These are phyloP conservation scores for Sebastes minor DNA, from an alignment of 2,797 vertebrate genomes.

Conservation along the genomic window DNA sequence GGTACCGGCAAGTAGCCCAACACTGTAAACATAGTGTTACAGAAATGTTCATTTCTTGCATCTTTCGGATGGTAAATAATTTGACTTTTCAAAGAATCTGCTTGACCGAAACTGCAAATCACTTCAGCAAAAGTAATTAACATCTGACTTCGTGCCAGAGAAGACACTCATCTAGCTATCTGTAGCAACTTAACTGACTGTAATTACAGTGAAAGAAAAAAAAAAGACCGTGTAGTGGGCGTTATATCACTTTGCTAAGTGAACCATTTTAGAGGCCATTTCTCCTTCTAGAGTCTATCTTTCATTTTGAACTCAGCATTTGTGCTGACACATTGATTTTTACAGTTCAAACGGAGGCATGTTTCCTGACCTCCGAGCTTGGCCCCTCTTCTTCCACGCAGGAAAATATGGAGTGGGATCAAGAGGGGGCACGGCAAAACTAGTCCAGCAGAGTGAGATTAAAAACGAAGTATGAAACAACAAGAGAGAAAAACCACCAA, in stretches of 20 bases:
- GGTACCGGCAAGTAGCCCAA: not conserved
- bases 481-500: not conserved
- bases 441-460: not conserved
- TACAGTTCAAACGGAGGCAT: conserved; percentile 7
- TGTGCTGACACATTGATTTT: conserved; percentile 18
- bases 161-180: not conserved
- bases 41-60: not conserved
- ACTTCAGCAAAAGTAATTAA: not conserved
- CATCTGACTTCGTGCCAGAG: not conserved
- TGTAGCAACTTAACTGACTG: not conserved
- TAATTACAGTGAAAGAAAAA: not conserved
- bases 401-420: not conserved
- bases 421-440: not conserved
- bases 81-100: not conserved
- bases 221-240: not conserved
- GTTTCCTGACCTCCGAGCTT: not conserved
- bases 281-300: not conserved
- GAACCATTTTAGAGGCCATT: not conserved
- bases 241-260: not conserved
- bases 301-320: not conserved
- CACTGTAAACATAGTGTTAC: not conserved
- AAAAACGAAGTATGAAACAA: not conserved
- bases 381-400: not conserved
- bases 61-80: not conserved
- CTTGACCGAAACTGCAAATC: not conserved